Evolutionary conservation across 2,888 invertebrate species (phyloP), one percentile per base, ranked within the genome.

Genomic region (Malacosoma neustria): DNA sequence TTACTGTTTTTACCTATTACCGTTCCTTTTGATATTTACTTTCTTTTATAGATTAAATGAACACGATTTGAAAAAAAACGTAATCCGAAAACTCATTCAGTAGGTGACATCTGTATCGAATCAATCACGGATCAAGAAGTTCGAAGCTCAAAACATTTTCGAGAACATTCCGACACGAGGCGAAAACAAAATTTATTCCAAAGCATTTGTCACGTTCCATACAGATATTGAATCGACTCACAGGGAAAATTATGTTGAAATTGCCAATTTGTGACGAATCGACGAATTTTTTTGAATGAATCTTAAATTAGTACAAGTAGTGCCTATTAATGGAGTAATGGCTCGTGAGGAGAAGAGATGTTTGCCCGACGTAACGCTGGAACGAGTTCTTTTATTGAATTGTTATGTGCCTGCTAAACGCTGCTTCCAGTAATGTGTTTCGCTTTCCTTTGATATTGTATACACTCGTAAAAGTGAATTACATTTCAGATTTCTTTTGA

Each of bases 141-240:
- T 41, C 43, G 46, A 45, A 40, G 48, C 54, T 54, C 51, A 51
- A 51, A 46, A 53, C 47, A 50, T 46, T 52, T 48, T 46, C 37
- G 45, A 43, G 43, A 43, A 42, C 35, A 41, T 41, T 47, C 47
- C 44, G 43, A 43, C 14, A 40, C 43, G 42, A 14, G 40, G 37
- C 38, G 47, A 42, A 42, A 50, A 54, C 46, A 53, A 48, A 55
- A 58, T 61, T 57, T 59, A 52, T 58, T 53, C 46, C 41, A 37
- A 52, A 49, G 41, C 51, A 56, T 61, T 60, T 54, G 55, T 61
- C 61, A 57, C 57, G 57, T 55, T 51, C 46, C 43, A 41, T 43
- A 46, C 51, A 53, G 46, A 49, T 52, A 56, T 57, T 48, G 53
- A 54, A 49, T 53, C 41, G 39, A 33, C 22, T 22, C 9, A 5